Evolutionary conservation across 2,797 vertebrate species (phyloP), one percentile per base, ranked within the genome.

Genomic region (Chanos chanos): DNA sequence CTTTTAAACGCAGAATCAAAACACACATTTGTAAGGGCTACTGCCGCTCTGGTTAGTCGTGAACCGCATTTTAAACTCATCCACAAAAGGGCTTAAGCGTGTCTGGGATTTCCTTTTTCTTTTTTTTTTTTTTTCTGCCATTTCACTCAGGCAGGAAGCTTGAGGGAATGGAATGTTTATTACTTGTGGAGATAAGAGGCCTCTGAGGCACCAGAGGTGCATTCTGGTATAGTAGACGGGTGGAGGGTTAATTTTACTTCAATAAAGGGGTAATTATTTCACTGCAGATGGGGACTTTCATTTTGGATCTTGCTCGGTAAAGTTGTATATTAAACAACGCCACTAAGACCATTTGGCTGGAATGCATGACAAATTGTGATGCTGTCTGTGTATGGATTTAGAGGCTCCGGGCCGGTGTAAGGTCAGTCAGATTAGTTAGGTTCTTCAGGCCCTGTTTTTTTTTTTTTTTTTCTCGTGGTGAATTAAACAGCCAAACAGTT

Each of bases 221-320:
- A 70, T 68, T 68, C 57, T 71, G 56, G 36, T 41, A 69, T 13
- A 27, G 48, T 24, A 48, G 41, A 40, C 62, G 63, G 59, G 55
- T 52, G 59, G 33, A 66, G 66, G 50, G 66, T 66, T 62, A 68
- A 74, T 78, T 74, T 78, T 68, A 70, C 69, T 73, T 72, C 64
- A 74, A 72, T 76, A 71, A 74, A 65, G 73, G 71, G 66, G 69
- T 76, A 72, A 74, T 78, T 78, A 70, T 73, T 76, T 71, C 49
- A 56, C 59, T 51, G 59, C 61, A 61, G 66, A 71, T 71, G 65
- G 66, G 71, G 68, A 74, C 61, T 64, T 70, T 55, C 3, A 4
- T 47, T 50, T n/a, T 19, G 22, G 57, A 58, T 67, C 61, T 72
- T 15, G n/a, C 62, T 39, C 69, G 62, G 61, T 45, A 54, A n/a